Evolutionary conservation across 2,113 vertebrate species (phyloP).

Genomic region (Galbula dea): DNA sequence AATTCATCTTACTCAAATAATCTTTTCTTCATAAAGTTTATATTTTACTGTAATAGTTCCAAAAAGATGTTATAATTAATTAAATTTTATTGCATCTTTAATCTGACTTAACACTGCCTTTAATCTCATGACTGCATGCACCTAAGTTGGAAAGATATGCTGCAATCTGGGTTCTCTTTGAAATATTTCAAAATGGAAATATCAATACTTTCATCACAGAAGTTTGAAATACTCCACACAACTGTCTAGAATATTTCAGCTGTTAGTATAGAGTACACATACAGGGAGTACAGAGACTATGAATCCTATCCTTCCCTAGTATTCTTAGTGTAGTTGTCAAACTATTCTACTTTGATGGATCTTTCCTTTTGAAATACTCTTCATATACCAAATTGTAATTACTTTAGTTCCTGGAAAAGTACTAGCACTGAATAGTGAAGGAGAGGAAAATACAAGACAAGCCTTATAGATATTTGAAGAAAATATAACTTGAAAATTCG

Average conservation of each 20-base stretch:
- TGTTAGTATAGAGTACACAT: not conserved
- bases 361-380: not conserved
- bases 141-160: not conserved
- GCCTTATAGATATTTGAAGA: not conserved
- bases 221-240: not conserved
- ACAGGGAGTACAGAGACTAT: not conserved
- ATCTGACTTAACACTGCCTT: not conserved
- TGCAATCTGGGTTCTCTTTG: not conserved
- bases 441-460: not conserved
- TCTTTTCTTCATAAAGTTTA: not conserved
- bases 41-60: not conserved
- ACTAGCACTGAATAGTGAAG: not conserved
- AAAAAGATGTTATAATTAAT: not conserved
- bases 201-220: not conserved
- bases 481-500: not conserved
- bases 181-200: too few species aligned
- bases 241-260: not conserved
- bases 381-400: not conserved
- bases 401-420: not conserved
- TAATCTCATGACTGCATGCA: not conserved
- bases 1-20: not conserved
- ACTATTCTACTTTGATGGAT: not conserved
- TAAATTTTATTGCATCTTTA: not conserved
- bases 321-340: not conserved
- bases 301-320: not conserved